These are phyloP conservation scores for Hylaeus volcanicus DNA, from an alignment of 1,140 invertebrate species.

Conservation along the genomic window DNA sequence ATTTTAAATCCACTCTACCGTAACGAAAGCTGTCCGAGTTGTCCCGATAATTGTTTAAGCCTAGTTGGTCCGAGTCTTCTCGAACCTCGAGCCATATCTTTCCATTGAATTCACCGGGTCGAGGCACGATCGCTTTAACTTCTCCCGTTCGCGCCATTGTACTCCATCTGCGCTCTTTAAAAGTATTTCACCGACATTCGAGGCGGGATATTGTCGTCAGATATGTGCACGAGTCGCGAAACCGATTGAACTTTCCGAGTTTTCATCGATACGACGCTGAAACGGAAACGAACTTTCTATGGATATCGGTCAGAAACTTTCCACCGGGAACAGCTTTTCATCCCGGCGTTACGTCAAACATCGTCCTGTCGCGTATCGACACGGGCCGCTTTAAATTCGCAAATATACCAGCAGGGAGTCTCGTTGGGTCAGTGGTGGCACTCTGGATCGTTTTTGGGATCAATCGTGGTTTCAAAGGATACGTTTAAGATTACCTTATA, in stretches of 20 bases:
- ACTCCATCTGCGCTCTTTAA: slow-evolving; percentile 6
- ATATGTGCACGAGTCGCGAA: not conserved
- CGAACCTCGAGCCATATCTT: not conserved
- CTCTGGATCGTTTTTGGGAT: too few relatives aligned
- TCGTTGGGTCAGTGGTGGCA: too few relatives aligned
- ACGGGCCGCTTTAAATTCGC: not conserved
- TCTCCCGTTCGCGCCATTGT: slow-evolving; percentile 22
- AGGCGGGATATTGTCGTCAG: not conserved
- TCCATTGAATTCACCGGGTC: not conserved
- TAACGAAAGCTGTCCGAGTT: too few relatives aligned
- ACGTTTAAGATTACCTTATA: too few relatives aligned
- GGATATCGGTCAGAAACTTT: slow-evolving; percentile 27
- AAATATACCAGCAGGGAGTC: not conserved
- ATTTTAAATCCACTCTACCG: too few relatives aligned
- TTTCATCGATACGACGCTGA: slow-evolving; percentile 9
- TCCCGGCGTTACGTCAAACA: not conserved
- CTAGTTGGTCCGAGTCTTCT: too few relatives aligned
- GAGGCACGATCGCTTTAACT: not conserved
- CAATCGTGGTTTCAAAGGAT: not conserved
- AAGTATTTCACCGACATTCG: slow-evolving; percentile 7
- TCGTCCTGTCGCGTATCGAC: slow-evolving; percentile 9
- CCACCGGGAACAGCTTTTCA: slow-evolving; percentile 1
- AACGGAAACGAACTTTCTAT: not conserved
- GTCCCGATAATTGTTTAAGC: too few relatives aligned
- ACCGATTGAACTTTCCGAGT: slow-evolving; percentile 22